Evolutionary conservation across 1,140 invertebrate genomes (phyloP).

Genomic region (Euwallacea fornicatus): DNA sequence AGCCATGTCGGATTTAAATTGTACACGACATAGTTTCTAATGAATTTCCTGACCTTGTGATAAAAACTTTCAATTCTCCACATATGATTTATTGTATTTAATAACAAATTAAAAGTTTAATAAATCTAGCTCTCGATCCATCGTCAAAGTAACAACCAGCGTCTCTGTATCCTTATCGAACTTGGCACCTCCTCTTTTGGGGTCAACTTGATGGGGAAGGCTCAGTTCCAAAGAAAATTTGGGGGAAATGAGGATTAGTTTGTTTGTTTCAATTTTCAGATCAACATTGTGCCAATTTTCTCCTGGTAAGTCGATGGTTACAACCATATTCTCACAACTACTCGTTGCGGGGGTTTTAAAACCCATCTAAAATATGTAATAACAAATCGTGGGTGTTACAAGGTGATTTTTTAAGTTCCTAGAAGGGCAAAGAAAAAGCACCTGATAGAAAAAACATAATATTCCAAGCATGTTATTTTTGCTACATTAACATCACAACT

Average conservation of each 20-base stretch:
- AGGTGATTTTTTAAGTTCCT: too few relatives aligned
- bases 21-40: neutral
- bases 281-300: constrained; percentile 69
- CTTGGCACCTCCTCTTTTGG: constrained; percentile 74
- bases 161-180: constrained; percentile 71
- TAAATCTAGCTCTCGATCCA: constrained; percentile 77
- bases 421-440: too few relatives aligned
- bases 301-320: constrained; percentile 72
- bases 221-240: constrained; percentile 72
- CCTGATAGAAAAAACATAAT: too few relatives aligned
- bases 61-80: too few relatives aligned
- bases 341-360: constrained; percentile 78
- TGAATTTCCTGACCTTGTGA: too few relatives aligned
- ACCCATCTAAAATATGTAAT: constrained; percentile 66
- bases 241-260: constrained; percentile 64
- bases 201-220: constrained; percentile 77
- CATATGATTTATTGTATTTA: neutral
- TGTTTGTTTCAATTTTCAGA: constrained; percentile 69
- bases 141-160: constrained; percentile 68
- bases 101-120: constrained; percentile 72
- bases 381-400: too few relatives aligned
- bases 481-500: too few relatives aligned
- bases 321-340: constrained; percentile 83
- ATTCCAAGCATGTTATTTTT: too few relatives aligned
- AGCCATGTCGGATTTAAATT: neutral